These are phyloP conservation scores for Chironomus tentans DNA, from an alignment of 2,888 invertebrate genomes.

Conservation along the genomic window DNA sequence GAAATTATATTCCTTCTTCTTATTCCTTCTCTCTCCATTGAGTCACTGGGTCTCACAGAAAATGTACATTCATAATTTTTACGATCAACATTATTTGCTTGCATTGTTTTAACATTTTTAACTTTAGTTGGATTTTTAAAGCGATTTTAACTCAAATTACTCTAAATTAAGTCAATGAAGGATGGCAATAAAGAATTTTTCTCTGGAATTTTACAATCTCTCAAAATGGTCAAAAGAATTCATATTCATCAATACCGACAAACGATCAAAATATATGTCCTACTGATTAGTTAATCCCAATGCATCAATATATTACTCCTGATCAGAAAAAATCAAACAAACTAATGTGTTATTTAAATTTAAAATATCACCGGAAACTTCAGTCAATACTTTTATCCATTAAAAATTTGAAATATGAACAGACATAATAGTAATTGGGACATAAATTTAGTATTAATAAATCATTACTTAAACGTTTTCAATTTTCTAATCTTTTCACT, in stretches of 20 bases:
- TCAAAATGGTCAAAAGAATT: no score
- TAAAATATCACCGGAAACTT: neutral
- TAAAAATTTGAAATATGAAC: neutral
- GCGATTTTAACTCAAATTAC: no score
- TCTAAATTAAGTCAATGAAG: no score
- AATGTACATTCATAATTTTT: neutral
- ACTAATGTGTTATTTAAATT: neutral
- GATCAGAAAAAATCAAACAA: no score
- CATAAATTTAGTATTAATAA: neutral
- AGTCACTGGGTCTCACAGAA: neutral
- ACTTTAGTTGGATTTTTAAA: neutral
- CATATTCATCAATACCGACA: no score
- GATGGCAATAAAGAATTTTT: no score
- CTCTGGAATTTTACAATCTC: no score
- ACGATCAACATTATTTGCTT: neutral
- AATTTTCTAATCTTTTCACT: neutral
- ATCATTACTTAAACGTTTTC: neutral
- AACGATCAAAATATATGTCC: no score
- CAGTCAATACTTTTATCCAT: neutral
- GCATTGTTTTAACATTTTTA: no score
- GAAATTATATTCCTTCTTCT: neutral
- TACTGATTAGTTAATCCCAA: no score
- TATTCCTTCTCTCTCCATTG: neutral
- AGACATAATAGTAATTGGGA: neutral
- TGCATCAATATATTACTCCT: no score